Evolutionary conservation across 1,140 invertebrate genomes (phyloP), one percentile per base, ranked within the genome.

Genomic region (Bombus waltoni): DNA sequence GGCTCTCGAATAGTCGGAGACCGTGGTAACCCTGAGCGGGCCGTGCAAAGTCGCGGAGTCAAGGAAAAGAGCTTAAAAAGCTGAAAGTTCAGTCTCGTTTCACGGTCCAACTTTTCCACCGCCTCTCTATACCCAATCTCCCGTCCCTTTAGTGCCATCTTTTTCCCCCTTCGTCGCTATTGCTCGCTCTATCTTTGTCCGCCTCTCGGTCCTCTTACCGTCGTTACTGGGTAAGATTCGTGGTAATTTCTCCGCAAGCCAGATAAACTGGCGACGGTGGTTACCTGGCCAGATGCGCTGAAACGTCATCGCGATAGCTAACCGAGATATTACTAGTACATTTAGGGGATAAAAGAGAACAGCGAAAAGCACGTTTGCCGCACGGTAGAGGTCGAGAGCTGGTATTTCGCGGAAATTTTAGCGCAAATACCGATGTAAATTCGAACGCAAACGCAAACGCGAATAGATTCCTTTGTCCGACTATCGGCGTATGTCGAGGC

Each of bases 11-110:
- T 11, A 71, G 38, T 59, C n/a, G 15, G n/a, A 42, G 44, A 22
- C n/a, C 40, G 25, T 66, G 40, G 81, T 77, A 83, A 66, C 25
- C 73, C 32, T 10, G 73, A 75, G 77, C 44, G 81, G 59, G 32
- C n/a, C 32, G 44, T 11, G 80, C 32, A 35, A 76, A 47, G 32
- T 83, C 59, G 10, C 6, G 2, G 13, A 62, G 44, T 74, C 25
- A 25, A 66, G 22, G 40, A 38, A 42, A 81, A 57, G 15, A 66
- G 59, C 42, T 76, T 76, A 68, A 78, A 77, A 84, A 71, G 66
- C 47, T 71, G 28, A 42, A 71, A 84, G 44, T 84, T 84, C 10
- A 25, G 22, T 28, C n/a, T 38, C 38, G 65, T 66, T 47, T 13
- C 70, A 13, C 4, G 47, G 28, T 83, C 25, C 6, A 66, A 79